Evolutionary conservation across 2,113 vertebrate genomes (phyloP).

Genomic region (Naja naja): DNA sequence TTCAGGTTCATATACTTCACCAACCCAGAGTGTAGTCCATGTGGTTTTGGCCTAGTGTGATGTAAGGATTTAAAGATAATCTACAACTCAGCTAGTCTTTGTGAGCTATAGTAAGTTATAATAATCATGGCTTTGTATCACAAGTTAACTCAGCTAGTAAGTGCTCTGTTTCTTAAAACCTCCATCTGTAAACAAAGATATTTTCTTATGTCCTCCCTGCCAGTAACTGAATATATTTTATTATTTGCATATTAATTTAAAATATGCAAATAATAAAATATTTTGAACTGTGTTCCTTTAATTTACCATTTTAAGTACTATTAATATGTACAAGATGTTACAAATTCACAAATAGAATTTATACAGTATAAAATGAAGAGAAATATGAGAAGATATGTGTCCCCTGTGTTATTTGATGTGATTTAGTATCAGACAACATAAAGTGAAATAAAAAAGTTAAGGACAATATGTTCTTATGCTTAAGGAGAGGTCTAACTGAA

Average conservation of each 20-base stretch:
- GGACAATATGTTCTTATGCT: slow-evolving; percentile 14
- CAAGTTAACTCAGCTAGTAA: not conserved
- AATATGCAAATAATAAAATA: not conserved
- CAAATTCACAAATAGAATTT: not conserved
- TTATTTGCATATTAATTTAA: too few species aligned
- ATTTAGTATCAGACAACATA: not conserved
- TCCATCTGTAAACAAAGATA: not conserved
- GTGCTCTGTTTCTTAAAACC: not conserved
- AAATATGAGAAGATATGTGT: not conserved
- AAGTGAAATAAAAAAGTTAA: slow-evolving; percentile 1
- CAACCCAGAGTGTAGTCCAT: not conserved
- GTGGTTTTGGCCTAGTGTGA: not conserved
- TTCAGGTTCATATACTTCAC: not conserved
- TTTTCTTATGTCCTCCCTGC: not conserved
- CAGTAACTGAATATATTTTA: not conserved
- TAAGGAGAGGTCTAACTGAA: not conserved
- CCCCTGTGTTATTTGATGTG: not conserved
- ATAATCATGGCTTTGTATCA: not conserved
- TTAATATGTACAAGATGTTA: not conserved
- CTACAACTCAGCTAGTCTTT: not conserved
- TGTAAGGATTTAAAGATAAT: not conserved
- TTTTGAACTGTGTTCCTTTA: not conserved
- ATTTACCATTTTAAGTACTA: not conserved
- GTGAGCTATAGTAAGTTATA: not conserved
- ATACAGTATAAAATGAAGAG: not conserved